Percentiles rank a stretch among this genome's conserved stretches.
Conservation (phyloP, 37 sponge, comb jelly and placozoan species). For the Tethya wilhelma region DNA sequence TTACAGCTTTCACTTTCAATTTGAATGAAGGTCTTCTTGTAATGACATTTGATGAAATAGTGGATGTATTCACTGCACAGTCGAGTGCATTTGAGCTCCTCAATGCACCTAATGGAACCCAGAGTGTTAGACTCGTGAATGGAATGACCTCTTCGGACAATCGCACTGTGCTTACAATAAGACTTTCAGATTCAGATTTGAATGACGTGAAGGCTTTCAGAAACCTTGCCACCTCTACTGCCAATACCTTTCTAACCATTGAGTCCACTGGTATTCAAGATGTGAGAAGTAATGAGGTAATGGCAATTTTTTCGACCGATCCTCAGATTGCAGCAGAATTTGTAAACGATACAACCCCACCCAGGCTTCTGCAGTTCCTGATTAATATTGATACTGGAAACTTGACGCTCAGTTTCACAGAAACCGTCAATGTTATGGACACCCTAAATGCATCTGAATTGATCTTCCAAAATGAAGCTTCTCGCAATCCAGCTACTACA, state of each 20-base stretch:
- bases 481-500: slow-evolving; percentile 25
- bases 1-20: slow-evolving; percentile 57
- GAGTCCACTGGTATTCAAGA: slow-evolving; percentile 52
- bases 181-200: slow-evolving; percentile 51
- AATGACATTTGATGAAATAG: slow-evolving; percentile 70
- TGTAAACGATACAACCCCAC: slow-evolving; percentile 51
- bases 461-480: slow-evolving; percentile 64
- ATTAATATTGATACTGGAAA: slow-evolving; percentile 67
- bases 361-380: slow-evolving; percentile 50
- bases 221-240: slow-evolving; percentile 34
- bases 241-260: slow-evolving; percentile 67
- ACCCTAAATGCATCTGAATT: slow-evolving; percentile 49
- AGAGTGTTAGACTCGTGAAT: slow-evolving; percentile 31
- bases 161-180: slow-evolving; percentile 37
- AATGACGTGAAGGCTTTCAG: slow-evolving; percentile 62
- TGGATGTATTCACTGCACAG: slow-evolving; percentile 51
- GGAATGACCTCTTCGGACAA: slow-evolving; percentile 18
- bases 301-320: slow-evolving; percentile 1
- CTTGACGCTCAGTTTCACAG: slow-evolving; percentile 79
- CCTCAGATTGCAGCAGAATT: slow-evolving; percentile 40
- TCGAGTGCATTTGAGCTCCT: slow-evolving; percentile 41
- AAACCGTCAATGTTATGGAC: slow-evolving; percentile 70
- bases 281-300: slow-evolving; percentile 40
- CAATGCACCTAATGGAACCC: slow-evolving; percentile 47
- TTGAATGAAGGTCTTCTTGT: slow-evolving; percentile 57